Base-by-base conservation (phyloP, 2,797 vertebrate genomes). In the Acanthurus tractus region DNA sequence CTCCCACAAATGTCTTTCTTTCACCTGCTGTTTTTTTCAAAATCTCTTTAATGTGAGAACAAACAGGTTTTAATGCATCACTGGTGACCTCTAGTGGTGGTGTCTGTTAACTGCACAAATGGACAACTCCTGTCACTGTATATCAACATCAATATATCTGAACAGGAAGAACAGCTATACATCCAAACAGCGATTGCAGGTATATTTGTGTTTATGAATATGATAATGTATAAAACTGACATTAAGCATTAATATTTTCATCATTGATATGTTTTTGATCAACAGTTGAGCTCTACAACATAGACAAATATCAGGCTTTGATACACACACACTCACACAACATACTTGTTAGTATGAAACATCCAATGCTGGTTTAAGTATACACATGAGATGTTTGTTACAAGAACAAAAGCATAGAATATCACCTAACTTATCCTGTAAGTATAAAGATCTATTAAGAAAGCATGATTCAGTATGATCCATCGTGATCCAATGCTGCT, bases 71-170 rank as follows among this genome's bases (percentile, higher is more conserved):
- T 25, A 78, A 78, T 87, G 77, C 71, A 69, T 73, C 78, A 70
- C 77, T 64, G 85, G 70, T 85, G 83, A 69, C 93, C 89, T 92
- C 95, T 94, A 87, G 91, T 94, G 95, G 88, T 40, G 6, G 17
- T 14, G 52, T 82, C 8, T 46, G 56, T n/a, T 56, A 25, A 52
- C 23, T 87, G 82, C 80, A 79, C 44, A 12, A 2, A 25, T 63
- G 45, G 23, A 40, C 1, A 62, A 38, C 44, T 29, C n/a, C 42
- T 36, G 4, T 17, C n/a, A 63, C 10, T 50, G n/a, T 63, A 20
- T 6, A 22, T 25, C 4, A 40, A 0, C 20, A 59, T 29, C 25
- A 29, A 29, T 2, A 17, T 20, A 42, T 36, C 10, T 45, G 8
- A 10, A 20, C 7, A 9, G 5, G 38, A 1, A 58, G 15, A 57